phyloP scores from a whole-genome alignment of 2,113 vertebrate genomes.

The Columba janthina region DNA sequence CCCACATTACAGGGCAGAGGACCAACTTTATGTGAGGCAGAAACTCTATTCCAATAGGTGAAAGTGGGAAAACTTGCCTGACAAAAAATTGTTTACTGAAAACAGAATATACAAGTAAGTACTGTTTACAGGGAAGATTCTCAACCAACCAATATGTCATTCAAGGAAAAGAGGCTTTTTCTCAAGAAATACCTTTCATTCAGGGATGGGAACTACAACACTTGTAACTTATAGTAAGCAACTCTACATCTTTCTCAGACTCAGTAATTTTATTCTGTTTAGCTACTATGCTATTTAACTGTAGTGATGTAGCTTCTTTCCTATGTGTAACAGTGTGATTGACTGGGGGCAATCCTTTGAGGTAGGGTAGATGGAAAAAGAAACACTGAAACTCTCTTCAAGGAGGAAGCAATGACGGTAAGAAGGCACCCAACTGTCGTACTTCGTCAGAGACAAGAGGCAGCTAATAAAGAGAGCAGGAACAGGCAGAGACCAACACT shows the following conservation, averaged over 20 bases:
- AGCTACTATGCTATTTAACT: not conserved
- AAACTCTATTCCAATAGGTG: not conserved
- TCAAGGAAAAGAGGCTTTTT: not conserved
- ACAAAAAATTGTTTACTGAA: not conserved
- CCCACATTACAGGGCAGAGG: not conserved
- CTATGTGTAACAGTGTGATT: not conserved
- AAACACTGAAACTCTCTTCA: not conserved
- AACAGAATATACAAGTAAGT: not conserved
- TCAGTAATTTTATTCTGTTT: not conserved
- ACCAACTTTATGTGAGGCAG: not conserved
- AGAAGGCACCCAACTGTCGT: not conserved
- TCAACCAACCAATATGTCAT: not conserved
- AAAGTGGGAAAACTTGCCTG: not conserved
- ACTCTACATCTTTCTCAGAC: not conserved
- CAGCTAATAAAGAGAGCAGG: not conserved
- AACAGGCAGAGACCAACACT: not conserved
- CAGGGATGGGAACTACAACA: not conserved
- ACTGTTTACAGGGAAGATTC: not conserved
- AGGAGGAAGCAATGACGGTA: accelerated
- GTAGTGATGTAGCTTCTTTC: not conserved
- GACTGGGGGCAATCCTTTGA: not conserved
- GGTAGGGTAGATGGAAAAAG: not conserved
- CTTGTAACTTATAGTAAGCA: not conserved
- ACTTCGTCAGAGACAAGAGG: not conserved
- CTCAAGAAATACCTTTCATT: not conserved